These are phyloP conservation scores for Alexandromys fortis DNA, from an alignment of 2,113 vertebrate genomes.

Conservation along the genomic window DNA sequence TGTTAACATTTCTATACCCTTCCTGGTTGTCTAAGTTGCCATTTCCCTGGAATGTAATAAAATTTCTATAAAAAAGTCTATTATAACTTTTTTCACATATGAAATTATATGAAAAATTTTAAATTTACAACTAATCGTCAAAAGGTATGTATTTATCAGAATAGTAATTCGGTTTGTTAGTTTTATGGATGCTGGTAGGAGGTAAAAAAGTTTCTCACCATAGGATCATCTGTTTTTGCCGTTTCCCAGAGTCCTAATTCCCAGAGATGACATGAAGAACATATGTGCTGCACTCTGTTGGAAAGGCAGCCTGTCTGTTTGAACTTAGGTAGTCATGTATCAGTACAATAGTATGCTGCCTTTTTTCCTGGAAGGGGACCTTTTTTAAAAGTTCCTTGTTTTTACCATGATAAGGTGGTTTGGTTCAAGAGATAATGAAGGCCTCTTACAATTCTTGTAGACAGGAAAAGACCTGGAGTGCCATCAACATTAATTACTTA, in stretches of 20 bases:
- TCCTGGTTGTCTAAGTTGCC: slow-evolving; percentile 3
- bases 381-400: slow-evolving; percentile 38
- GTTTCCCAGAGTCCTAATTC: background rate
- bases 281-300: background rate
- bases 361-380: slow-evolving; percentile 21
- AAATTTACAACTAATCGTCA: background rate
- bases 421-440: background rate
- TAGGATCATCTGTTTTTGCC: background rate
- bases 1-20: background rate
- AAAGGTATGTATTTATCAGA: background rate
- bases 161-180: background rate
- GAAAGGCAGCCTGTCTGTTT: background rate
- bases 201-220: slow-evolving; percentile 36
- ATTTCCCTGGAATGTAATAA: slow-evolving; percentile 19
- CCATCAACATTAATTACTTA: background rate
- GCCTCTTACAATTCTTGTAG: background rate
- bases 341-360: background rate
- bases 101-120: background rate
- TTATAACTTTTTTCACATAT: background rate
- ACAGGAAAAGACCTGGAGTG: background rate
- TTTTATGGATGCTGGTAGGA: slow-evolving; percentile 47
- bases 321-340: background rate
- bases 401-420: slow-evolving; percentile 50
- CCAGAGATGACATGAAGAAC: background rate
- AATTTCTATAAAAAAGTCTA: background rate